Base-by-base conservation (phyloP, 1,140 invertebrate genomes). In the Drosophila pectinifera region DNA sequence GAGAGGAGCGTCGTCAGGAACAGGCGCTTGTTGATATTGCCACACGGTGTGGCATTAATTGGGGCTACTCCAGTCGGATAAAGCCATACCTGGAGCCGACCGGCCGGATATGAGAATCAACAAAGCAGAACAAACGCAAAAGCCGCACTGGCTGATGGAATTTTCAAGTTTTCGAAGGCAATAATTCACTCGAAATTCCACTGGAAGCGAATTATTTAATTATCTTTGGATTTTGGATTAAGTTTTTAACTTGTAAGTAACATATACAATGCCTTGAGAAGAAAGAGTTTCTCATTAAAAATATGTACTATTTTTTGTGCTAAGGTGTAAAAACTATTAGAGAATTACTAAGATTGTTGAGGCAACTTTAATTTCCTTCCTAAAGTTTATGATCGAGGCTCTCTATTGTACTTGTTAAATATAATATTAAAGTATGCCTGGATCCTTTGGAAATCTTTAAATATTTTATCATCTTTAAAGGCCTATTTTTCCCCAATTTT, bases 21-120 rank as follows among this genome's bases (percentile, higher is more conserved):
- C 78, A 81, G 78, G 69, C 82, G 62, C 82, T 86, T 86, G 82
- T 86, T 86, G 82, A 86, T 86, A 86, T 86, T 86, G 82, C 85
- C 74, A 80, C 82, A 78, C 82, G 53, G 72, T 78, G 69, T 78
- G 80, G 64, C 56, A 59, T 51, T 48, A 53, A 68, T 68, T 68
- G 64, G 64, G 64, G 78, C 64, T 73, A 73, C 80, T 43, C 63
- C 77, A 81, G 69, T 58, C 22, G 11, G 57, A 82, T 68, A 43
- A 49, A 68, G 61, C 61, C 64, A 65, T 68, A 68, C 64, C 64
- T 65, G 61, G 14, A 34, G 61, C 64, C 26, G 36, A 53, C 61
- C 61, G 18, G 28, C 24, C 45, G 61, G 45, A 34, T 48, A 68
- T 53, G 64, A 65, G 49, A 53, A 53, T 24, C 45, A 51, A 68